Evolutionary conservation across 2,113 vertebrate genomes (phyloP), one percentile per base, ranked within the genome.

Genomic region (Erpornis zantholeuca): DNA sequence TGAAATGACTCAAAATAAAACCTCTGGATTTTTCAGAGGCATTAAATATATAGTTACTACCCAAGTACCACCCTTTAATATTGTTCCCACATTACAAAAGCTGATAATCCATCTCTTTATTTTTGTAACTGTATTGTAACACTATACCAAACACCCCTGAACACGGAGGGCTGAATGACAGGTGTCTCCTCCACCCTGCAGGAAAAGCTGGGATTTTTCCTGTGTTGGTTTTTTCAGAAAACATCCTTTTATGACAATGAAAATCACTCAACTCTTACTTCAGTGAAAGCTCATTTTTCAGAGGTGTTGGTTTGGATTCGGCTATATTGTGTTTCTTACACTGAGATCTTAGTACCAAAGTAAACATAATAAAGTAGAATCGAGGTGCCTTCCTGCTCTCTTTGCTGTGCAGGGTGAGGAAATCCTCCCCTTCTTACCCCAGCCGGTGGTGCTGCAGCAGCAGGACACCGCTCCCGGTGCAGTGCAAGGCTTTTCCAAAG

Each of bases 371-470:
- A 7, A 19, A 29, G 19, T 4, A 8, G 11, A 56, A 44, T 4
- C 3, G 17, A 25, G 57, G 23, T 24, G 71, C 42, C 29, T 15
- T 27, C 36, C 31, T 6, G 20, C 15, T n/a, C 7, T 54, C 20
- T 50, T 10, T 15, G 15, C 50, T 11, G 33, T 0, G 16, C 16
- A 19, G 45, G 2, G 3, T 6, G 47, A n/a, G 40, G 42, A 56
- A 79, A 47, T 14, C 9, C 27, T 8, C 9, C 24, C 21, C 11
- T 6, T 1, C 7, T 0, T 19, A 65, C 22, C 25, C 14, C 64
- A 45, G n/a, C 3, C 14, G 11, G 22, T 1, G 24, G 15, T 9
- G 73, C 49, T 57, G 47, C 13, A 22, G 82, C 61, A 60, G 80
- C 61, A 38, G 56, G 40, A 33, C 3, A 0, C 10, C 29, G 23